Evolutionary conservation across 2,113 vertebrate genomes (phyloP).

Genomic region (Dipodomys ordii): DNA sequence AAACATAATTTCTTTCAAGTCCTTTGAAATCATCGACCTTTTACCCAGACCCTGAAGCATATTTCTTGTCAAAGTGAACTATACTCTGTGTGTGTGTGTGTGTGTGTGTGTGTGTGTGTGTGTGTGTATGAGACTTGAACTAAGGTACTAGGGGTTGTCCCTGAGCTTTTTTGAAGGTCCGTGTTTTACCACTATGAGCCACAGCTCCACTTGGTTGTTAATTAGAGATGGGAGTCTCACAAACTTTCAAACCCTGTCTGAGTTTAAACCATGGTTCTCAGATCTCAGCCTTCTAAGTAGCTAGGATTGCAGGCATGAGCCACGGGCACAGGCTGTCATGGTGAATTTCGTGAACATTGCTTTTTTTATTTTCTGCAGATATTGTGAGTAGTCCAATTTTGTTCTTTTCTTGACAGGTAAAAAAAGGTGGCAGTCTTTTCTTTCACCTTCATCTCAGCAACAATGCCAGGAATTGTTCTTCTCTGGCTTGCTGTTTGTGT

Average conservation of each 20-base stretch:
- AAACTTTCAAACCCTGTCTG: too few species aligned
- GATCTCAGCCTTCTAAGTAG: too few species aligned
- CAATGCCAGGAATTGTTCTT: slow-evolving; percentile 3
- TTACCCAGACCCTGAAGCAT: slow-evolving; percentile 44
- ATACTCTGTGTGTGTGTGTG: neutral
- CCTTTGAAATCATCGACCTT: slow-evolving; percentile 29
- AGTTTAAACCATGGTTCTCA: too few species aligned
- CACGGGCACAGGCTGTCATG: too few species aligned
- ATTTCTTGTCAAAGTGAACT: neutral
- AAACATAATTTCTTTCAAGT: slow-evolving; percentile 22
- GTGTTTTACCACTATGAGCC: too few species aligned
- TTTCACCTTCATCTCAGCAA: slow-evolving; percentile 56
- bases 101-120: too few species aligned
- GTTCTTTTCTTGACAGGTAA: slow-evolving; percentile 39
- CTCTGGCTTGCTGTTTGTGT: slow-evolving; percentile 49
- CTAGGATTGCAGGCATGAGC: too few species aligned
- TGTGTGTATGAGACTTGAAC: too few species aligned
- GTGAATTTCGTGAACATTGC: slow-evolving; percentile 47
- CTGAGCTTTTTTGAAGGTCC: too few species aligned
- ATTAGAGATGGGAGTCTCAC: too few species aligned
- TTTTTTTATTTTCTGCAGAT: slow-evolving; percentile 20
- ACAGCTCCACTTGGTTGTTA: too few species aligned
- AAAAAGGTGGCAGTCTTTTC: slow-evolving; percentile 53
- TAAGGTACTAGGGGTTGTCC: too few species aligned
- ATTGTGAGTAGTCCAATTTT: slow-evolving; percentile 45